These are phyloP conservation scores for Masticophis lateralis DNA, from an alignment of 2,797 vertebrate species.

Conservation along the genomic window DNA sequence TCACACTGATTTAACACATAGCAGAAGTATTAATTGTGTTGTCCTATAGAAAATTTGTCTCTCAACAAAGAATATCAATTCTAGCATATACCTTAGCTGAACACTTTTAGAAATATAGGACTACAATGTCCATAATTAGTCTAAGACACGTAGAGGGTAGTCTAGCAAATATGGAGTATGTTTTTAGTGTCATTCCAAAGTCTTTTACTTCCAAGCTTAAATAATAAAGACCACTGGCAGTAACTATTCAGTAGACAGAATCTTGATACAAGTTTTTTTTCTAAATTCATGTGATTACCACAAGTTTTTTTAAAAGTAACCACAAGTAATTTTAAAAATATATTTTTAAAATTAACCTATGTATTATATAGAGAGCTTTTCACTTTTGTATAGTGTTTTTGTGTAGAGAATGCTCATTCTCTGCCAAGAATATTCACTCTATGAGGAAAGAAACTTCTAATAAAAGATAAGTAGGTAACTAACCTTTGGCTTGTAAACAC, in stretches of 20 bases:
- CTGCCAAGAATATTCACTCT: neutral
- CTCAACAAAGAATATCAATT: neutral
- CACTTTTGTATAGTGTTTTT: neutral
- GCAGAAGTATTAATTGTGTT: neutral
- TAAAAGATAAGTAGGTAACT: neutral
- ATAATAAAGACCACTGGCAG: neutral
- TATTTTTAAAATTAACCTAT: neutral
- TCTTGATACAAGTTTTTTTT: neutral
- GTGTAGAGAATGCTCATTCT: neutral
- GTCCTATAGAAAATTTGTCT: neutral
- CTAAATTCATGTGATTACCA: neutral
- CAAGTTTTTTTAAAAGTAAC: too few relatives aligned
- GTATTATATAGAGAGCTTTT: neutral
- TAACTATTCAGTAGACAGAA: neutral
- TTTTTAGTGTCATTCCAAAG: neutral
- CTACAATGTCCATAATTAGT: neutral
- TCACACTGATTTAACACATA: neutral
- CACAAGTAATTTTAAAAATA: too few relatives aligned
- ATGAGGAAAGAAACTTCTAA: neutral
- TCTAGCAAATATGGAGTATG: neutral
- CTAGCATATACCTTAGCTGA: neutral
- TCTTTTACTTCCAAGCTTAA: neutral
- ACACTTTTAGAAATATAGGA: neutral
- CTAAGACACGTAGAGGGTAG: neutral
- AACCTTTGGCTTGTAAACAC: neutral